Conservation (phyloP, 2,888 invertebrate species). For the Bellardia bayeri region DNA sequence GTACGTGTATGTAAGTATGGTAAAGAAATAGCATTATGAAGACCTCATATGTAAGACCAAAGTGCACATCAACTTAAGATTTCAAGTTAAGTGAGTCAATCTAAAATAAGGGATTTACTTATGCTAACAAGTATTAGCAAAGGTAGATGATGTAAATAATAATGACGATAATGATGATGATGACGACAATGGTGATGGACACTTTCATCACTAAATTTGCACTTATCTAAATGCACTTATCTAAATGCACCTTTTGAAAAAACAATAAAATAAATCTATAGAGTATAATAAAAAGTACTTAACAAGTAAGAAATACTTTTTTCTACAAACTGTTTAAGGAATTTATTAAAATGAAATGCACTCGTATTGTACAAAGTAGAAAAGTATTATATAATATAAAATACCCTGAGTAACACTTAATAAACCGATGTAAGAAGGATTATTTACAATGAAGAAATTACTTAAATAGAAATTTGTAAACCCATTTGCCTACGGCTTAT, state of each 20-base stretch:
- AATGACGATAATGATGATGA: constrained; percentile 17
- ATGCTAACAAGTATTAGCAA: constrained; percentile 32
- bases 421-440: constrained; percentile 1
- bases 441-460: constrained; percentile 13
- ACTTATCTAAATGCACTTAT: constrained; percentile 39
- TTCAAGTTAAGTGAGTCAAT: constrained; percentile 65
- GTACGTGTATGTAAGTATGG: constrained; percentile 1
- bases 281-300: constrained; percentile 6
- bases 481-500: not conserved
- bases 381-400: not conserved
- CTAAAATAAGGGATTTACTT: constrained; percentile 60
- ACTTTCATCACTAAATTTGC: constrained; percentile 47
- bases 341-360: constrained; percentile 9
- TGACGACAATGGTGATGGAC: constrained; percentile 34
- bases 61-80: constrained; percentile 66
- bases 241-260: constrained; percentile 17
- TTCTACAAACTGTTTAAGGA: not conserved
- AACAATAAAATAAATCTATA: constrained; percentile 8
- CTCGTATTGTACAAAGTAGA: not conserved
- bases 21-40: constrained; percentile 55
- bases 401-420: constrained; percentile 15
- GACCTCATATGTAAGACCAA: constrained; percentile 51
- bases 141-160: constrained; percentile 37
- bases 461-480: not conserved
- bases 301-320: constrained; percentile 22